These are phyloP conservation scores for Lethenteron reissneri DNA, from an alignment of 2,113 vertebrate genomes.

Conservation along the genomic window DNA sequence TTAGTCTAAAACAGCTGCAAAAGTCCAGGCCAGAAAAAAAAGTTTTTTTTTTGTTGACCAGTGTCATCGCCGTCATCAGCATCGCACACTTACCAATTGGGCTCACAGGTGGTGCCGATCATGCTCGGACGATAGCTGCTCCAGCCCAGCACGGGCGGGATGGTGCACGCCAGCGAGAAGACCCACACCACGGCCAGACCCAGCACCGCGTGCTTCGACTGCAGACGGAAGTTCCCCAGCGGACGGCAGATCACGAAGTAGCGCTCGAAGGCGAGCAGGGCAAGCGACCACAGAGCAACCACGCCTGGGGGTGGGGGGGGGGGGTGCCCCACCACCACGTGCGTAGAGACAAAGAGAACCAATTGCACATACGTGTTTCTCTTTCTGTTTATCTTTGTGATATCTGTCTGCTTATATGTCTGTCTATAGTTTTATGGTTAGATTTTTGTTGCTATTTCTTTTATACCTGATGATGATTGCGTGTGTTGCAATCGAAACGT, in stretches of 20 bases:
- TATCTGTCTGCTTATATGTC: too few species aligned
- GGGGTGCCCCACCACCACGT: too few species aligned
- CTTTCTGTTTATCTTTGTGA: too few species aligned
- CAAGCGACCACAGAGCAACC: conserved; percentile 55
- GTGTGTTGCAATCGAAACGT: too few species aligned
- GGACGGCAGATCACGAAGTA: conserved; percentile 50
- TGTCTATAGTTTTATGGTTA: too few species aligned
- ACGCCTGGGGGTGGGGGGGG: conserved; percentile 26
- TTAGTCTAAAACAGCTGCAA: too few species aligned
- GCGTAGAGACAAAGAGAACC: too few species aligned
- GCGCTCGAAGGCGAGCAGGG: conserved; percentile 50
- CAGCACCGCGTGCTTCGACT: conserved; percentile 31
- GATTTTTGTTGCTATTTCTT: too few species aligned
- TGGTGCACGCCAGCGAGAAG: conserved; percentile 59
- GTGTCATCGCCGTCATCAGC: background rate
- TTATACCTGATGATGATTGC: too few species aligned
- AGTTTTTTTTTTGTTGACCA: too few species aligned
- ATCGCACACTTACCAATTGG: conserved; percentile 44
- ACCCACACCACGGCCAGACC: conserved; percentile 51
- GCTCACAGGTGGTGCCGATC: conserved; percentile 72
- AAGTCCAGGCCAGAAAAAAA: too few species aligned
- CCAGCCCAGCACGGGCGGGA: conserved; percentile 55
- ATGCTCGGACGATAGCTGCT: conserved; percentile 63
- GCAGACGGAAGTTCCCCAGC: conserved; percentile 25
- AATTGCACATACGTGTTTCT: too few species aligned